Percentiles rank a stretch among this genome's conserved stretches.
Conservation (phyloP, 2,888 invertebrate genomes). For the Thera obeliscata region DNA sequence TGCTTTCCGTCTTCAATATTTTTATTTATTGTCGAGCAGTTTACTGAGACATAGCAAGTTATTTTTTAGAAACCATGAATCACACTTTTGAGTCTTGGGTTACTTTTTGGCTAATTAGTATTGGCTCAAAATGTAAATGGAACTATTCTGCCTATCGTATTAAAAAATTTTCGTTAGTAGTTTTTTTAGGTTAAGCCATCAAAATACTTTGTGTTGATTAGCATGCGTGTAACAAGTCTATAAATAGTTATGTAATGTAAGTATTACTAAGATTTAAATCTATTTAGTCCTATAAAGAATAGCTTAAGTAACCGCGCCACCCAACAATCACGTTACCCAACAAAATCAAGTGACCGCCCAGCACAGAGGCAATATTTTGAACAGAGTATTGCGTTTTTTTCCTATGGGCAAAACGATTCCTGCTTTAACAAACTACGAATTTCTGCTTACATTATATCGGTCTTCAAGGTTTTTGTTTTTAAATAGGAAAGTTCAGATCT, state of each 20-base stretch:
- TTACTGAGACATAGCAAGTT: too few relatives aligned
- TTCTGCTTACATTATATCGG: not conserved
- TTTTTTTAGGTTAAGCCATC: not conserved
- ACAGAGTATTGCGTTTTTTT: not conserved
- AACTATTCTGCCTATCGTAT: too few relatives aligned
- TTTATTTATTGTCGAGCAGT: constrained; percentile 16
- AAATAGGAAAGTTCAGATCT: too few relatives aligned
- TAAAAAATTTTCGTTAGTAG: too few relatives aligned
- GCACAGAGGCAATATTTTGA: constrained; percentile 16
- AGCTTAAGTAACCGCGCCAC: constrained; percentile 27
- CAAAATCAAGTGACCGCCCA: constrained; percentile 39
- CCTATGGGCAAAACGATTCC: not conserved
- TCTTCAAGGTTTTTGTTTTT: not conserved
- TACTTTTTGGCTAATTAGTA: too few relatives aligned
- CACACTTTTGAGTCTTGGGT: too few relatives aligned
- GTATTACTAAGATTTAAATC: constrained; percentile 25
- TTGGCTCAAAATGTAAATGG: too few relatives aligned
- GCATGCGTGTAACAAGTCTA: constrained; percentile 23
- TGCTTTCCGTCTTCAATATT: constrained; percentile 26
- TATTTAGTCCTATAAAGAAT: constrained; percentile 36
- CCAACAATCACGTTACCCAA: constrained; percentile 33
- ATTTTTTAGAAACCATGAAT: too few relatives aligned
- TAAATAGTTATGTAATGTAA: constrained; percentile 18
- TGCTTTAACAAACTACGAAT: not conserved
- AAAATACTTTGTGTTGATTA: constrained; percentile 13